These are phyloP conservation scores for Rapana venosa DNA, from an alignment of 2,888 invertebrate species.

Conservation along the genomic window DNA sequence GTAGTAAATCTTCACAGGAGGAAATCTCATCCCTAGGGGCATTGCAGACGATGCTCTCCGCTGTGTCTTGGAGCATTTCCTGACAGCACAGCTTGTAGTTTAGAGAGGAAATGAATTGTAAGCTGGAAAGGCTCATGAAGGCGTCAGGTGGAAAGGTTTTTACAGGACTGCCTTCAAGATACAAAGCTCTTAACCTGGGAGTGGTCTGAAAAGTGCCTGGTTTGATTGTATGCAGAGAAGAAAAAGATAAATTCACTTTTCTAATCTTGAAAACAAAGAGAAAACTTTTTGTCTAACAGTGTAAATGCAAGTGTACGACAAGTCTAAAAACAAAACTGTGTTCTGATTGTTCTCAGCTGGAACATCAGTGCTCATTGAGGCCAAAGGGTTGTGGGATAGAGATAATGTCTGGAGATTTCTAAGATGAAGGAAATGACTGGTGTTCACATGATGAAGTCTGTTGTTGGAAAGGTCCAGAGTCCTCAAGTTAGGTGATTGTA, in stretches of 20 bases:
- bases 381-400: not conserved
- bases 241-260: conserved; percentile 18
- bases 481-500: no score
- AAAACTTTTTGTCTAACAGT: not conserved
- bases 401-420: not conserved
- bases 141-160: not conserved
- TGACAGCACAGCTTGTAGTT: conserved; percentile 7
- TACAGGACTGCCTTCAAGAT: conserved; percentile 18
- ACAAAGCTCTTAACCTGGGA: not conserved
- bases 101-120: not conserved
- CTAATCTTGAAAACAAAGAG: not conserved
- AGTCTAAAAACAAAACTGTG: not conserved
- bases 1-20: conserved; percentile 3
- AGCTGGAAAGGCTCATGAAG: not conserved
- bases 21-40: not conserved
- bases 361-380: not conserved
- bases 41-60: not conserved
- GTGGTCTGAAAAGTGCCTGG: not conserved
- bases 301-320: not conserved
- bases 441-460: not conserved
- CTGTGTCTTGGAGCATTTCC: not conserved
- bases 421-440: not conserved
- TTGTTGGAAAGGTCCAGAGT: not conserved
- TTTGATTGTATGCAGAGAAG: not conserved
- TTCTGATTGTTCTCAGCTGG: not conserved